Evolutionary conservation across 2,888 invertebrate species (phyloP).

Genomic region (Scaptomyza polygonia): DNA sequence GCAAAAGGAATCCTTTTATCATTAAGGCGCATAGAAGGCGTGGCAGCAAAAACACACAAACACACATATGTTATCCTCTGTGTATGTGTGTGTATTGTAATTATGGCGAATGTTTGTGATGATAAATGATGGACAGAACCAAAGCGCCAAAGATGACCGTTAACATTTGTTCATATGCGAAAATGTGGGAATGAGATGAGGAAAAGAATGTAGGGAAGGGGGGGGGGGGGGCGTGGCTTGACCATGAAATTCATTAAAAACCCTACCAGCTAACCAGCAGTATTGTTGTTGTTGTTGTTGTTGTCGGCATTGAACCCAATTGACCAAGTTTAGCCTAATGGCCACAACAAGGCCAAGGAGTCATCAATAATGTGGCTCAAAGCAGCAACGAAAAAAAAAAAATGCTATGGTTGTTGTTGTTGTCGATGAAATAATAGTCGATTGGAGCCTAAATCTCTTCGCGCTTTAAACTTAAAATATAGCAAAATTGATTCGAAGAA

Average conservation of each 20-base stretch:
- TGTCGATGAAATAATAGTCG: constrained; percentile 13
- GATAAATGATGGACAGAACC: constrained; percentile 68
- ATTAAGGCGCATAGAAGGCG: constrained; percentile 37
- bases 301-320: constrained; percentile 21
- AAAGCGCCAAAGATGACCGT: constrained; percentile 18
- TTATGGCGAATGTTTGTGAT: constrained; percentile 71
- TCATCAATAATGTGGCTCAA: constrained; percentile 47
- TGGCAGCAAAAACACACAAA: constrained; percentile 16
- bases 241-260: constrained; percentile 65
- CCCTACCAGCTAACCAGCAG: no score
- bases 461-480: constrained; percentile 1
- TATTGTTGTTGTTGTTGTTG: background rate
- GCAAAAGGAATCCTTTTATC: constrained; percentile 68
- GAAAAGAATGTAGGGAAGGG: background rate
- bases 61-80: background rate
- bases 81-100: constrained; percentile 56
- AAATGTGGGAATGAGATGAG: background rate
- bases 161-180: background rate
- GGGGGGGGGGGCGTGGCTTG: constrained; percentile 24
- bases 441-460: constrained; percentile 42
- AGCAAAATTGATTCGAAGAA: constrained; percentile 12
- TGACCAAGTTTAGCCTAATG: constrained; percentile 30
- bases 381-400: constrained; percentile 5
- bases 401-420: background rate
- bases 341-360: constrained; percentile 24